These are phyloP conservation scores for Hylaeus anthracinus DNA, from an alignment of 1,140 invertebrate genomes.

Conservation along the genomic window DNA sequence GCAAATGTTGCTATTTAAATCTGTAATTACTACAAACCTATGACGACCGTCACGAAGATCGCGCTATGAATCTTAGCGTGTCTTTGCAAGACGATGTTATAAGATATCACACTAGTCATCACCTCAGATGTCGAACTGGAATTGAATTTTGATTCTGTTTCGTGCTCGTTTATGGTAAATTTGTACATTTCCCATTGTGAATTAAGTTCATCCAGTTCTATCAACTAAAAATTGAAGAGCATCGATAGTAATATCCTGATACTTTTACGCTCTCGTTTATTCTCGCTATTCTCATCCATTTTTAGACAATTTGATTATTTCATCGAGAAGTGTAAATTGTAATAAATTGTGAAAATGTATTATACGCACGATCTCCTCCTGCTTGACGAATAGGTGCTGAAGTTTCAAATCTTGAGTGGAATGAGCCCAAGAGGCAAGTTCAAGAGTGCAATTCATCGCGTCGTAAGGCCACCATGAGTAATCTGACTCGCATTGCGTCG, in stretches of 20 bases:
- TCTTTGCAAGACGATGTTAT: slow-evolving; percentile 76
- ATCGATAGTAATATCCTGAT: slow-evolving; percentile 42
- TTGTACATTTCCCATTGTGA: slow-evolving; percentile 75
- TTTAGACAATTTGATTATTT: neutral
- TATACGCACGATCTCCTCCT: no score
- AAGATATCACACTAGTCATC: slow-evolving; percentile 73
- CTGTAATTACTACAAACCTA: slow-evolving; percentile 71
- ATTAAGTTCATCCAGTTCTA: slow-evolving; percentile 58
- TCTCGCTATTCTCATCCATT: no score
- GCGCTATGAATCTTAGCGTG: slow-evolving; percentile 65
- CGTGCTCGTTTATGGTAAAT: slow-evolving; percentile 44
- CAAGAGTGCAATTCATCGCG: slow-evolving; percentile 69
- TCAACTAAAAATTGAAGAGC: neutral
- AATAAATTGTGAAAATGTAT: no score
- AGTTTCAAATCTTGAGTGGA: slow-evolving; percentile 58
- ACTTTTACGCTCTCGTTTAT: no score
- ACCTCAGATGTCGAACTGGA: slow-evolving; percentile 48
- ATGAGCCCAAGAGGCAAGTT: slow-evolving; percentile 81
- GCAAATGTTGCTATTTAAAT: neutral
- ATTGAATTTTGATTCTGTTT: slow-evolving; percentile 49
- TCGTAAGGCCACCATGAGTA: slow-evolving; percentile 75
- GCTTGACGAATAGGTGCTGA: no score
- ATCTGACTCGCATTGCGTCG: slow-evolving; percentile 63
- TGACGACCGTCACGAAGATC: slow-evolving; percentile 70
- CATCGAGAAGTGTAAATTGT: neutral